Evolutionary conservation across 1,140 invertebrate genomes (phyloP), one percentile per base, ranked within the genome.

Genomic region (Chironomus striatipennis): DNA sequence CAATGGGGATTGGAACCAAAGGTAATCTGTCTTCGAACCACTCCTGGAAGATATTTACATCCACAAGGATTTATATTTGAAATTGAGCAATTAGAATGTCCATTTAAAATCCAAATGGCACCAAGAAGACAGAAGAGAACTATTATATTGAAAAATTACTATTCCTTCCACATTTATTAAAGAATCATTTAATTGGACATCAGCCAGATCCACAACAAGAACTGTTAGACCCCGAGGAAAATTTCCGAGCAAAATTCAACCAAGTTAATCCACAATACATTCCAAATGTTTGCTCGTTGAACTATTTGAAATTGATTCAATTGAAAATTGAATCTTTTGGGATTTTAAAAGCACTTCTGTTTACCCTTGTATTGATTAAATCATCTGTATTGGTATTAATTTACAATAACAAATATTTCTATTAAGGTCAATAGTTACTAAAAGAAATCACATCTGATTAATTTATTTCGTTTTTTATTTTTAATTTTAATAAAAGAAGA

Each of bases 31-130:
- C 80, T 84, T 77, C 74, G 77, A 76, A 74, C 79, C 79, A 12
- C 74, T 76, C 73, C 79, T 77, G 18, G 8, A 75, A 77, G 42
- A 75, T 67, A 82, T 78, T 78, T 79, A 2, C 74, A 77, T 7
- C 77, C 74, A 5, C 83, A 79, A 77, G 87, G 87, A 57, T 88
- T 88, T 76, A 77, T 85, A 0, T 77, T 88, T 15, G 86, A 88
- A 76, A 79, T 86, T 15, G 76, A 82, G 15, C 87, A 88, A 76
- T 87, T 88, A 76, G 79, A 83, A 75, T 87, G 86, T 77, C 80
- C 82, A 0, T 79, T 21, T 70, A 70, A 70, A 70, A 17, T 70
- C 20, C n/a, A 70, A 70, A 7, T 6, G 20, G 17, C n/a, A 70
- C 8, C 7, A 12, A 7, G 18, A 21, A 9, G 17, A 18, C 6